phyloP scores from a whole-genome alignment of 2,888 invertebrate species.

The Trissolcus japonicus region DNA sequence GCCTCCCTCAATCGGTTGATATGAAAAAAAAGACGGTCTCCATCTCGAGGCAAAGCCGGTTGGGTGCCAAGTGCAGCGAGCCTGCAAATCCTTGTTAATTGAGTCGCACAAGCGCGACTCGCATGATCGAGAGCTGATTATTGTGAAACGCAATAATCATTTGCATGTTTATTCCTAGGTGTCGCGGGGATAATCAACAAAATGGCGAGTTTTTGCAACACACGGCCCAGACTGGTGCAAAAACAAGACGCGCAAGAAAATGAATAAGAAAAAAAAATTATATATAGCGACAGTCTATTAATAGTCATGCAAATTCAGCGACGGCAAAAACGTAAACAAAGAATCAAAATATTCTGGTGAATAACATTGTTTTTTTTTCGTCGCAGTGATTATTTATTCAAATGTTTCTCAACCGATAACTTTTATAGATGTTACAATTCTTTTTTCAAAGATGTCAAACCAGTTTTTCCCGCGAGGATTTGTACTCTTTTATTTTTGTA shows the following conservation, averaged over 20 bases:
- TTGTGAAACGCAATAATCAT: conserved; percentile 38
- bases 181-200: conserved; percentile 34
- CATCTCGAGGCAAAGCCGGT: conserved; percentile 5
- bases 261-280: background rate
- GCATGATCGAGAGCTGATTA: conserved; percentile 34
- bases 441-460: too few species aligned
- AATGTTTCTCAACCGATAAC: too few species aligned
- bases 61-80: background rate
- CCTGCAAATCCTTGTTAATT: conserved; percentile 22
- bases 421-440: too few species aligned
- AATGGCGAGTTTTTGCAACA: conserved; percentile 28
- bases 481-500: too few species aligned
- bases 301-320: background rate
- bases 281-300: conserved; percentile 2
- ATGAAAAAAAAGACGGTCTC: conserved; percentile 5
- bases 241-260: conserved; percentile 14
- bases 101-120: conserved; percentile 28
- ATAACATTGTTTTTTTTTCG: too few species aligned
- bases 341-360: too few species aligned
- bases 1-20: conserved; percentile 5
- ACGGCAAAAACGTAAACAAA: too few species aligned
- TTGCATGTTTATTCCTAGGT: conserved; percentile 44
- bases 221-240: conserved; percentile 5
- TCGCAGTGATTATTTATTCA: too few species aligned
- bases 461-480: too few species aligned